phyloP scores from a whole-genome alignment of 2,888 invertebrate species.

The Agriopis leucophaearia region DNA sequence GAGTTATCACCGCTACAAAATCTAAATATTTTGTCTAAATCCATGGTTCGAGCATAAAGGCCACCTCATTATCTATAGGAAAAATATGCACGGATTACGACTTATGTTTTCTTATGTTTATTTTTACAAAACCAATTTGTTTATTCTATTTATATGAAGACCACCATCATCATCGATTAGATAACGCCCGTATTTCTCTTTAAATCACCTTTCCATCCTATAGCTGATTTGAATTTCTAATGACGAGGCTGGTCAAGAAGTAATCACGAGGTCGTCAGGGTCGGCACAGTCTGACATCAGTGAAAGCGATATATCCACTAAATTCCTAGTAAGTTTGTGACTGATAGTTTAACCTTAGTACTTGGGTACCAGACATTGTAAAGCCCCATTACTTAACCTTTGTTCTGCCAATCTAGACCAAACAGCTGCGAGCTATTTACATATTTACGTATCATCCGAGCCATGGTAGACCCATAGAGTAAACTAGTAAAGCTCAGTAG shows the following conservation, averaged over 20 bases:
- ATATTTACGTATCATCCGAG: no score
- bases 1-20: no score
- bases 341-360: no score
- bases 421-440: no score
- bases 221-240: slow-evolving; percentile 32
- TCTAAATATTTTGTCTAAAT: not conserved
- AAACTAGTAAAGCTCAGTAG: no score
- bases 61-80: not conserved
- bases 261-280: slow-evolving; percentile 55
- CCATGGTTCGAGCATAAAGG: not conserved
- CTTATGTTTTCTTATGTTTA: not conserved
- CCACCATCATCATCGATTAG: slow-evolving; percentile 14
- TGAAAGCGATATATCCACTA: slow-evolving; percentile 53
- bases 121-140: not conserved
- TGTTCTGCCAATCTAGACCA: no score
- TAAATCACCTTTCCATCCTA: slow-evolving; percentile 30
- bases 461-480: no score
- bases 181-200: slow-evolving; percentile 31
- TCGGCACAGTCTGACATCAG: slow-evolving; percentile 46
- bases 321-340: no score
- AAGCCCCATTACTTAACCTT: no score
- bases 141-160: slow-evolving; percentile 7
- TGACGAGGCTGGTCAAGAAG: slow-evolving; percentile 33
- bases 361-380: no score
- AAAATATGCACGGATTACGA: slow-evolving; percentile 2